These are phyloP conservation scores for Paralinhomoeus sp. DNA, from an alignment of 2,888 invertebrate species.

Conservation along the genomic window DNA sequence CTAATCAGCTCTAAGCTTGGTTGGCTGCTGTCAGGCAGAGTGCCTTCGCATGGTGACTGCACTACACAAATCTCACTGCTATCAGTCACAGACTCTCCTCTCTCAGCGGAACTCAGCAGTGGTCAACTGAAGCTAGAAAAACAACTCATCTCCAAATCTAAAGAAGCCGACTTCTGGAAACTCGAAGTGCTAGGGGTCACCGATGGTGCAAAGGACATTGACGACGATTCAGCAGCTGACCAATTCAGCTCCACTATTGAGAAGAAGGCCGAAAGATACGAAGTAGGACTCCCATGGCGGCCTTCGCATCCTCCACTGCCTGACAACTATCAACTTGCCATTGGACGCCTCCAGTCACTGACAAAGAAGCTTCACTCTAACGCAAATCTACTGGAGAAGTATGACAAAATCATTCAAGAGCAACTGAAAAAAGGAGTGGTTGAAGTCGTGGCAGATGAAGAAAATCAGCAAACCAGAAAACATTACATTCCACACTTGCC, in stretches of 20 bases:
- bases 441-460: slow-evolving; percentile 4
- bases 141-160: neutral
- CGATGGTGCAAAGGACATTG: neutral
- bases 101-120: too few relatives aligned
- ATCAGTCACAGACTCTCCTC: too few relatives aligned
- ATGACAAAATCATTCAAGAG: slow-evolving; percentile 4
- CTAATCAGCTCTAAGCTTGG: too few relatives aligned
- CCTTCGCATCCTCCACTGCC: neutral
- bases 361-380: neutral
- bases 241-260: neutral
- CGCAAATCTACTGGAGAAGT: slow-evolving; percentile 1
- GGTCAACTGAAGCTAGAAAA: too few relatives aligned
- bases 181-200: neutral
- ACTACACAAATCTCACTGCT: too few relatives aligned
- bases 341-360: neutral
- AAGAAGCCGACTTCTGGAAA: neutral
- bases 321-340: slow-evolving; percentile 1
- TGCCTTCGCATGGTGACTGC: too few relatives aligned
- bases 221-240: neutral
- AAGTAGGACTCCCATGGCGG: slow-evolving; percentile 1
- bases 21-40: too few relatives aligned
- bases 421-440: slow-evolving; percentile 5
- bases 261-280: neutral
- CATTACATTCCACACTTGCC: slow-evolving; percentile 8
- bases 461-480: neutral